phyloP scores from a whole-genome alignment of 1,140 invertebrate species.

The Odontomachus brunneus region DNA sequence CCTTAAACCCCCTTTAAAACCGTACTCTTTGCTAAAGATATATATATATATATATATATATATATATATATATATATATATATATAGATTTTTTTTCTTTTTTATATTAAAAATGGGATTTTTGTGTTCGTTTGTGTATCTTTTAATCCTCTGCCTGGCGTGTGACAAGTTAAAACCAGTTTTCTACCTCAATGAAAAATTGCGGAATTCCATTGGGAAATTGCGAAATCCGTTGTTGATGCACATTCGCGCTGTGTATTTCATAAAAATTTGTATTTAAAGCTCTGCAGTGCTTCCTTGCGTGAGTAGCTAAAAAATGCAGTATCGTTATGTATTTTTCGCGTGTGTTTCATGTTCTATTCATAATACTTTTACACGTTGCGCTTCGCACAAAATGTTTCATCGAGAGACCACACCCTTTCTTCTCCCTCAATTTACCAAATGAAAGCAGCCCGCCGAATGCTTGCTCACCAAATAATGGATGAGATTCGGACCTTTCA shows the following conservation, averaged over 20 bases:
- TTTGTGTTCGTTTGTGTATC: conserved; percentile 44
- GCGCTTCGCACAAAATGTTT: too few relatives aligned
- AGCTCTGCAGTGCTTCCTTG: neutral
- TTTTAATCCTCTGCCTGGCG: conserved; percentile 27
- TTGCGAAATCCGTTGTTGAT: conserved; percentile 29
- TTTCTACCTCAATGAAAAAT: conserved; percentile 32
- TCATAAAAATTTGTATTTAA: conserved; percentile 12
- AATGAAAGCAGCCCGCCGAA: too few relatives aligned
- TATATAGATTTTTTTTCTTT: too few relatives aligned
- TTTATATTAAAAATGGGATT: conserved; percentile 38
- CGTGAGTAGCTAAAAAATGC: neutral
- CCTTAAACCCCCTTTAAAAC: conserved; percentile 14
- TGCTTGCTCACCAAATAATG: too few relatives aligned
- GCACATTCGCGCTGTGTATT: conserved; percentile 26
- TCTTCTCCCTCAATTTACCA: too few relatives aligned
- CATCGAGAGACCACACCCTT: too few relatives aligned
- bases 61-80: too few relatives aligned
- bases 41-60: too few relatives aligned
- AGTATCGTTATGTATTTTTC: neutral
- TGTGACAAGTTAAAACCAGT: conserved; percentile 50
- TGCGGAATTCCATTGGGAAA: conserved; percentile 33
- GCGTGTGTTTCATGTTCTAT: too few relatives aligned
- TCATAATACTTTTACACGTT: too few relatives aligned
- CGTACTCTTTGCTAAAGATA: conserved; percentile 23
- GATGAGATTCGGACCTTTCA: too few relatives aligned